Evolutionary conservation across 2,888 invertebrate genomes (phyloP).

Genomic region (Marronus borbonicus): DNA sequence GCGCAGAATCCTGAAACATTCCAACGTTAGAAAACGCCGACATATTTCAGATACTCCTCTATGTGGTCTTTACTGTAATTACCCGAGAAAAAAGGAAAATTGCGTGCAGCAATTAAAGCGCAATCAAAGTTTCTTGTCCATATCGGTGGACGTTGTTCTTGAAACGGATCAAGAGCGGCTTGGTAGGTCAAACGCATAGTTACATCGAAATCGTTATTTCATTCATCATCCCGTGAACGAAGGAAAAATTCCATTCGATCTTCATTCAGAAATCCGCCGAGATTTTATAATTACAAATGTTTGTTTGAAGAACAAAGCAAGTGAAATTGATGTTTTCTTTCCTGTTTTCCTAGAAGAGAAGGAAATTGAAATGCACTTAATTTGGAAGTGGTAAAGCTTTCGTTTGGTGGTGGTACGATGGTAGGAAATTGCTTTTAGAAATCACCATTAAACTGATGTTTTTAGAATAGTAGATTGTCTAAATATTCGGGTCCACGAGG

Average conservation of each 20-base stretch:
- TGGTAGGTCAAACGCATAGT: neutral
- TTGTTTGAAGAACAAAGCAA: neutral
- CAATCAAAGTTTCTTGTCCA: conserved; percentile 21
- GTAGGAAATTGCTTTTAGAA: too few species aligned
- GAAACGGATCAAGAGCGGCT: neutral
- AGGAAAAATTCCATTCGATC: neutral
- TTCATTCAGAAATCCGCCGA: conserved; percentile 6
- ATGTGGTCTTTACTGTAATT: too few species aligned
- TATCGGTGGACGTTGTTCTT: neutral
- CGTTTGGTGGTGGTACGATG: too few species aligned
- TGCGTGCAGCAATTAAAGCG: neutral
- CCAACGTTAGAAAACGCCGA: too few species aligned
- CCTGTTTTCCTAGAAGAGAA: neutral
- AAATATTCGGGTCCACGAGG: too few species aligned
- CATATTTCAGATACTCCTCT: too few species aligned
- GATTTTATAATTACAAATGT: neutral
- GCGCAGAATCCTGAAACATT: too few species aligned
- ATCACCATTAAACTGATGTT: too few species aligned
- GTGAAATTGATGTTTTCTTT: neutral
- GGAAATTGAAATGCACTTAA: too few species aligned
- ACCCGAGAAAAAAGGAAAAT: neutral
- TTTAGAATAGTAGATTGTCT: too few species aligned
- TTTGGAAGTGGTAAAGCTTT: too few species aligned
- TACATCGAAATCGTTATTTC: neutral
- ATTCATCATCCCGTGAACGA: neutral